Conservation (phyloP, 2,113 vertebrate genomes). For the Tauraco erythrolophus region DNA sequence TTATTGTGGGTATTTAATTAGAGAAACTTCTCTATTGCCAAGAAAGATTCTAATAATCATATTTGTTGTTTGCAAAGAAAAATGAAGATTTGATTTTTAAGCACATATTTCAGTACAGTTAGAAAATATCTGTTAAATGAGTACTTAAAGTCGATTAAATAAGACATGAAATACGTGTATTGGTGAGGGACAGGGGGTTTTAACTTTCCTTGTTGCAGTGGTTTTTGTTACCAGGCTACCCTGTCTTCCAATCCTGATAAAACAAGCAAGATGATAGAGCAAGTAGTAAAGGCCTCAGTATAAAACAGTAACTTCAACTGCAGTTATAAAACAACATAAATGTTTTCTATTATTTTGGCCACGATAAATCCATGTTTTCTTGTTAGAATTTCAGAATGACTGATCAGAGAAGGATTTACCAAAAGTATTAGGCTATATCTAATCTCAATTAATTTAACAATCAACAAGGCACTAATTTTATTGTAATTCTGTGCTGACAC, state of each 20-base stretch:
- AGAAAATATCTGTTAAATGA: background rate
- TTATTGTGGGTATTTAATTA: background rate
- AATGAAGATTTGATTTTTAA: background rate
- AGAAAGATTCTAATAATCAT: background rate
- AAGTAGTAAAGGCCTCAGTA: background rate
- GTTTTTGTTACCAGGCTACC: background rate
- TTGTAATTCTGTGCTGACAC: background rate
- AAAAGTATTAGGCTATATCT: background rate
- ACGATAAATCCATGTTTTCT: background rate
- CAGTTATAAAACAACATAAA: background rate
- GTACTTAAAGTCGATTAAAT: background rate
- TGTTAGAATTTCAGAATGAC: background rate
- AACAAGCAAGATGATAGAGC: background rate
- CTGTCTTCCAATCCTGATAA: background rate
- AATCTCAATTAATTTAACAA: background rate
- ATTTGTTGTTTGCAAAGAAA: background rate
- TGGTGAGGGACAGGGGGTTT: background rate
- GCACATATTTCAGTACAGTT: background rate
- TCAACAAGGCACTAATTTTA: background rate
- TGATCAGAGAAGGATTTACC: background rate
- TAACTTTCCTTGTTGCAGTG: background rate
- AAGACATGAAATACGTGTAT: background rate
- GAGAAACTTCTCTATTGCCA: background rate
- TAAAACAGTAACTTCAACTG: background rate
- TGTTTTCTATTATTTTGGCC: background rate